Conservation (phyloP, 2,888 invertebrate species). For the Ormyrus nitidulus region DNA sequence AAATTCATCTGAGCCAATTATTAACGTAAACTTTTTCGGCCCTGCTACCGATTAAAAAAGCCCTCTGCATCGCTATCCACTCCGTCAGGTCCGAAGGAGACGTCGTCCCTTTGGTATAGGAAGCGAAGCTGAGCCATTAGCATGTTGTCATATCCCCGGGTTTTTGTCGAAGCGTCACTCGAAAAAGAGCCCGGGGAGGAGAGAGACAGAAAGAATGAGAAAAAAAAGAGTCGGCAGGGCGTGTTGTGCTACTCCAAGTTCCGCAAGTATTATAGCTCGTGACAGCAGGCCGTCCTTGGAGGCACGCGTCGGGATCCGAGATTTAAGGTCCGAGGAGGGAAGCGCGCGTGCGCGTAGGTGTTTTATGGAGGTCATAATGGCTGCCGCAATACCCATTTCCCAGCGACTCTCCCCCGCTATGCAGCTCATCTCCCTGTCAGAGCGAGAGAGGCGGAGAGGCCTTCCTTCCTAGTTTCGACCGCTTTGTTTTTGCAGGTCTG, state of each 20-base stretch:
- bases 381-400: conserved; percentile 60
- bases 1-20: no score
- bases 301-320: conserved; percentile 70
- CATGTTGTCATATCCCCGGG: no score
- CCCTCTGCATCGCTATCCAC: no score
- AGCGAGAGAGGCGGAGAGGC: background rate
- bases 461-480: conserved; percentile 25
- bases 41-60: no score
- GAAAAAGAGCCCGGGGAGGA: no score
- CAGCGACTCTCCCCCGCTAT: conserved; percentile 16
- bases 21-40: no score
- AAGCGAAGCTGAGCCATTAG: no score
- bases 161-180: no score
- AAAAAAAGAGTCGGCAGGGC: no score
- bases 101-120: no score
- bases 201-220: no score
- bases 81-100: no score
- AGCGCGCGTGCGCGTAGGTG: conserved; percentile 57
- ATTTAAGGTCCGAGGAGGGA: conserved; percentile 28
- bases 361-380: conserved; percentile 71
- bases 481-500: conserved; percentile 37
- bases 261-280: conserved; percentile 59
- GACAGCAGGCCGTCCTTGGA: conserved; percentile 64
- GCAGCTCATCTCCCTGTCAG: conserved; percentile 36
- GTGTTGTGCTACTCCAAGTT: conserved; percentile 1